A percentile compares a stretch with the other conserved stretches of the same genome.
These are phyloP conservation scores for Myzus persicae DNA, from an alignment of 1,140 invertebrate genomes.

Conservation along the genomic window DNA sequence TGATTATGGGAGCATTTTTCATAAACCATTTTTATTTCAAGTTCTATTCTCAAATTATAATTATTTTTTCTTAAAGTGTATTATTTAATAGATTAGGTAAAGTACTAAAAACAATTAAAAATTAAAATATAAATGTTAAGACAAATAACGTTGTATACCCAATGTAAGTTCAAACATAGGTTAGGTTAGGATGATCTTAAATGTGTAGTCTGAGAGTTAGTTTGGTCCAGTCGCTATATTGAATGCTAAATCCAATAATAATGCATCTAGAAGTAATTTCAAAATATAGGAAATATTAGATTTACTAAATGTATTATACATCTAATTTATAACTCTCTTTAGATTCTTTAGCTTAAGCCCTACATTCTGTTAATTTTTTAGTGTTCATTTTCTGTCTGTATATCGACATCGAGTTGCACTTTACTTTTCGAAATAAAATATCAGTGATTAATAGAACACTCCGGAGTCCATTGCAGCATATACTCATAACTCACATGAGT, in stretches of 20 bases:
- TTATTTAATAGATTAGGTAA: neutral
- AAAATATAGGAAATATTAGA: neutral
- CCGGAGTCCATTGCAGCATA: constrained; percentile 5
- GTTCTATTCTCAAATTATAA: neutral
- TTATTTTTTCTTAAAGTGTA: neutral
- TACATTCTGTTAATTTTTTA: neutral
- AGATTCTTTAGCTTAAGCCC: neutral
- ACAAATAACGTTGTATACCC: neutral
- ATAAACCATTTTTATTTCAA: neutral
- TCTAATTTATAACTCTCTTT: neutral
- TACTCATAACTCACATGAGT: constrained; percentile 41
- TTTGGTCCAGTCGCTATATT: neutral
- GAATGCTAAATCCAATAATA: neutral
- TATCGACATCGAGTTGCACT: neutral
- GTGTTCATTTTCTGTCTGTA: neutral
- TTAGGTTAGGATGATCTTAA: neutral
- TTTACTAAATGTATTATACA: neutral
- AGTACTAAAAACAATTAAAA: neutral
- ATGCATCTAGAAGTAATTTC: neutral
- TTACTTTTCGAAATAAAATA: neutral
- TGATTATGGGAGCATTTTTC: neutral
- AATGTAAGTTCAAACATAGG: too few relatives aligned
- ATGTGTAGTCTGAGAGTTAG: neutral
- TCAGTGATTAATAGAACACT: constrained; percentile 43
- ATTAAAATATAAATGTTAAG: neutral